Evolutionary conservation across 2,888 invertebrate species (phyloP).

Genomic region (Drosophila greeni): DNA sequence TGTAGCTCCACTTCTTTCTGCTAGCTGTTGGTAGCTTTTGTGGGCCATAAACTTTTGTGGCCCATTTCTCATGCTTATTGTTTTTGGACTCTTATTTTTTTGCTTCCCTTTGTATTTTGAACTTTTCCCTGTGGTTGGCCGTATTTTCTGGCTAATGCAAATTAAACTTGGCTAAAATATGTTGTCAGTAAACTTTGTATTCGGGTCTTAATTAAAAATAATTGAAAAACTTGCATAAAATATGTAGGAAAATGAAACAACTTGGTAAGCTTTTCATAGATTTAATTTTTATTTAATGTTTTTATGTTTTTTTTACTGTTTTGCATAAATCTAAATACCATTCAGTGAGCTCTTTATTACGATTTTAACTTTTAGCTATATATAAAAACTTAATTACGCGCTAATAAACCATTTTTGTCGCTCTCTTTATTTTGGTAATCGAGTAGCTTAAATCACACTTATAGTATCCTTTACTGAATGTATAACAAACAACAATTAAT

Average conservation of each 20-base stretch:
- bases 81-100: conserved; percentile 18
- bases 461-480: conserved; percentile 16
- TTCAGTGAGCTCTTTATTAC: conserved; percentile 24
- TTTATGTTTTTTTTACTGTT: conserved; percentile 1
- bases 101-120: conserved; percentile 10
- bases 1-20: conserved; percentile 3
- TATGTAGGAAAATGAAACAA: conserved; percentile 17
- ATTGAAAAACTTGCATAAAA: conserved; percentile 51
- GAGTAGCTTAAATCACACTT: conserved; percentile 38
- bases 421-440: conserved; percentile 14
- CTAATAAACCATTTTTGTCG: conserved; percentile 21
- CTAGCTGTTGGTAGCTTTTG: conserved; percentile 10
- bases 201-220: conserved; percentile 39
- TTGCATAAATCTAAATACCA: conserved; percentile 18
- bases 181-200: conserved; percentile 22
- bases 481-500: conserved; percentile 44
- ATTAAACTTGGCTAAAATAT: conserved; percentile 56
- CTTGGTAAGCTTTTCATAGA: conserved; percentile 1
- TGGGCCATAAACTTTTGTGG: conserved; percentile 37
- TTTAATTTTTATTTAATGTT: conserved; percentile 26
- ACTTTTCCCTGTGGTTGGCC: conserved; percentile 32
- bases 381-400: conserved; percentile 29
- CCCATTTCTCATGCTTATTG: conserved; percentile 43
- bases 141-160: conserved; percentile 43
- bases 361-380: conserved; percentile 22